Conservation (phyloP, 2,797 vertebrate species). For the Ctenosaura bakeri region DNA sequence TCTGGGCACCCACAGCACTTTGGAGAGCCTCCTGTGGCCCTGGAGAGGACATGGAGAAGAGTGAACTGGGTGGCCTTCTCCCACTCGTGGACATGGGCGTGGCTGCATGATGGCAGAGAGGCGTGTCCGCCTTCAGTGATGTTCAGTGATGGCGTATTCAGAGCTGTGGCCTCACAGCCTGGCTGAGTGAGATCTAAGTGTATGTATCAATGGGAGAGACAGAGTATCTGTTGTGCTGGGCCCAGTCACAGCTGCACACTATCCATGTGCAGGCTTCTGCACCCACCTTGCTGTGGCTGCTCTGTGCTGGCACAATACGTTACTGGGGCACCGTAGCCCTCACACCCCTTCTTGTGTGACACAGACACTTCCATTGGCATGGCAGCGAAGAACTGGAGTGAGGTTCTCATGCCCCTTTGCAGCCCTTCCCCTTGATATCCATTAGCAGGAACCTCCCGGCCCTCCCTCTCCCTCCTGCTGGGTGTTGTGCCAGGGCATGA, state of each 20-base stretch:
- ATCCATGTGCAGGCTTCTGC: background rate
- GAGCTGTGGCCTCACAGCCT: background rate
- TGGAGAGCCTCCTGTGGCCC: background rate
- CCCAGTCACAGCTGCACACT: rapidly evolving
- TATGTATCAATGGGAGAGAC: background rate
- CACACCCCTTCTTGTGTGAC: background rate
- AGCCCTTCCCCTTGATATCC: background rate
- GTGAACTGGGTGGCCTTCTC: too few relatives aligned
- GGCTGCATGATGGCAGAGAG: background rate
- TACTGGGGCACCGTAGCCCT: background rate
- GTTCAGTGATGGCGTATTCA: too few relatives aligned
- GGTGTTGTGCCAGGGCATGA: background rate
- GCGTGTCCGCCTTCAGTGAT: too few relatives aligned
- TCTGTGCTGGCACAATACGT: rapidly evolving
- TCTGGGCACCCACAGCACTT: rapidly evolving
- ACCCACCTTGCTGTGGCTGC: too few relatives aligned
- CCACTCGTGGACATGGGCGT: background rate
- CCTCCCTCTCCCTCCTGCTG: background rate
- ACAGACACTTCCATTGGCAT: too few relatives aligned
- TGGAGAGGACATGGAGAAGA: background rate
- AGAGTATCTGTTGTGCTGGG: background rate
- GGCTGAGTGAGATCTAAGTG: too few relatives aligned
- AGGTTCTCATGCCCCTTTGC: background rate
- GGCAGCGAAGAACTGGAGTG: rapidly evolving
- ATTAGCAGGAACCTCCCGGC: background rate